Percentiles rank a stretch among this genome's conserved stretches.
Evolutionary conservation across 1,140 invertebrate species (phyloP).

Genomic region (Melanaphis sacchari): DNA sequence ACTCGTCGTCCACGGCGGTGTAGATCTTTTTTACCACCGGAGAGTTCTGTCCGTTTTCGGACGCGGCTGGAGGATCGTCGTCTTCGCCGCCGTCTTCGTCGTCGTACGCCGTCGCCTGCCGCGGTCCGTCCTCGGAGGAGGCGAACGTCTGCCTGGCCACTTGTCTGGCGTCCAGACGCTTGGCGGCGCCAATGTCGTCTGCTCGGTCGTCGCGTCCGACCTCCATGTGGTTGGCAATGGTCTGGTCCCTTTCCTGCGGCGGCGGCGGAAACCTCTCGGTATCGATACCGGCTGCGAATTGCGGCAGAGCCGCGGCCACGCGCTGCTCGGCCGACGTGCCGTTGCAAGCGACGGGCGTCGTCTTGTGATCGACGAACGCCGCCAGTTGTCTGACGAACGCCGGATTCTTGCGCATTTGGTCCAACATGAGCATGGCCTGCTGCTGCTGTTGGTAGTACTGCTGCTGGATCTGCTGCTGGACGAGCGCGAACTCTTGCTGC

Average conservation of each 20-base stretch:
- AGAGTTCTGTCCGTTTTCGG: neutral
- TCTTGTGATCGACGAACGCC: neutral
- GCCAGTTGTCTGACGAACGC: neutral
- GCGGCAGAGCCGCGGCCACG: too few relatives aligned
- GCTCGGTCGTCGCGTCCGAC: neutral
- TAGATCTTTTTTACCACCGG: neutral
- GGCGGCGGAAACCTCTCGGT: neutral
- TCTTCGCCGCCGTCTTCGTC: neutral
- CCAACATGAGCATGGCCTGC: conserved; percentile 24
- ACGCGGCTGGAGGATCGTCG: neutral
- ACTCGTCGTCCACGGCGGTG: neutral
- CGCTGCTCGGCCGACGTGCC: neutral
- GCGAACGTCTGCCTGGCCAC: neutral
- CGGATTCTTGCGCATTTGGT: conserved; percentile 5
- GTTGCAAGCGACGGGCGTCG: fast-evolving
- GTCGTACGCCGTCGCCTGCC: neutral
- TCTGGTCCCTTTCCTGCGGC: too few relatives aligned
- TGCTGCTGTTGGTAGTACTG: conserved; percentile 50
- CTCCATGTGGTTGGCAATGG: neutral
- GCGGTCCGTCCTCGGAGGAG: neutral
- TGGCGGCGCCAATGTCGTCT: neutral
- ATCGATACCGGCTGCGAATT: neutral
- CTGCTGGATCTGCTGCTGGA: conserved; percentile 33
- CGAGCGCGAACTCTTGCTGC: neutral
- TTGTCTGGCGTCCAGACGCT: neutral